Evolutionary conservation across 2,888 invertebrate genomes (phyloP).

Genomic region (Dryocosmus kuriphilus): DNA sequence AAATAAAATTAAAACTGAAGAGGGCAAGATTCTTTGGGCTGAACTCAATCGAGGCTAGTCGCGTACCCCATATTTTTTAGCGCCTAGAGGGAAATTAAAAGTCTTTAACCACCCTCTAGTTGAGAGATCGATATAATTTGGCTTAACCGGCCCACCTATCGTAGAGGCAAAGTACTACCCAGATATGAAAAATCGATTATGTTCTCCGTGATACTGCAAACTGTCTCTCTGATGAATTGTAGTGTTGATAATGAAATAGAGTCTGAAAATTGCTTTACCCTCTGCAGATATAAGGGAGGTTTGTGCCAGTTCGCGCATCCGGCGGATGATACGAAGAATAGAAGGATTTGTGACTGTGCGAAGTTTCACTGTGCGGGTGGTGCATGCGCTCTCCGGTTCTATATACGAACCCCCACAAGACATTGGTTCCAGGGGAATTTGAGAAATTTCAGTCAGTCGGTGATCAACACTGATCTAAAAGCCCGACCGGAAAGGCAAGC

Average conservation of each 20-base stretch:
- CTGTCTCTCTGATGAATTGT: neutral
- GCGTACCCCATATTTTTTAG: neutral
- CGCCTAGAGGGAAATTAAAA: neutral
- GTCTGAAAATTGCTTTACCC: neutral
- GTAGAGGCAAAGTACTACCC: neutral
- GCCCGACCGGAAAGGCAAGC: conserved; percentile 24
- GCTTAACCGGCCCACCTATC: neutral
- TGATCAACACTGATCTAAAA: conserved; percentile 22
- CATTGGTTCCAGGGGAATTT: conserved; percentile 21
- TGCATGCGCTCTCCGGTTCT: conserved; percentile 20
- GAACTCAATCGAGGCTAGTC: too few relatives aligned
- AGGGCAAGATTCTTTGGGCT: too few relatives aligned
- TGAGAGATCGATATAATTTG: neutral
- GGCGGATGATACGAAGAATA: conserved; percentile 1
- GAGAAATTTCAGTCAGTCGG: conserved; percentile 25
- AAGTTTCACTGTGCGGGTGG: neutral
- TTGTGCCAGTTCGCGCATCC: neutral
- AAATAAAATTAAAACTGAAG: too few relatives aligned
- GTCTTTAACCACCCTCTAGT: neutral
- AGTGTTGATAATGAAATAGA: neutral
- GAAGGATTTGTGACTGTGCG: neutral
- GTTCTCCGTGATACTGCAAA: neutral
- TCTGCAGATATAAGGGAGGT: conserved; percentile 11
- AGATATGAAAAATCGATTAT: neutral
- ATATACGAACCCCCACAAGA: neutral